These are phyloP conservation scores for Oxyscelio sp. DNA, from an alignment of 2,888 invertebrate genomes.

Conservation along the genomic window DNA sequence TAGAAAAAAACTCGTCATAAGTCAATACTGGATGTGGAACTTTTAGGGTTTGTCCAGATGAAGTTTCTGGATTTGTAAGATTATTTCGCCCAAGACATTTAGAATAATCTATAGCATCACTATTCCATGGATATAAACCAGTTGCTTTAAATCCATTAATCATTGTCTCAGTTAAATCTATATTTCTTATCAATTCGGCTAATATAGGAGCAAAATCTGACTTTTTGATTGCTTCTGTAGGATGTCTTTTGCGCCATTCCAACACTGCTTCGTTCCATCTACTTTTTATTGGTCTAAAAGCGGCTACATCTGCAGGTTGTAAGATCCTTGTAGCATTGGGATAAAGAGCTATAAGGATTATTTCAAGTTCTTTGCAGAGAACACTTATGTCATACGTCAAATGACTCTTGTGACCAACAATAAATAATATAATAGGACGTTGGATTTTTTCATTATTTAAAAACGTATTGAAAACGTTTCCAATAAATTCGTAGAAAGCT, in stretches of 20 bases:
- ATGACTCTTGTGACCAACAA: constrained; percentile 42
- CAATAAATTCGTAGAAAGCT: constrained; percentile 53
- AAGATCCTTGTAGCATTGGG: constrained; percentile 32
- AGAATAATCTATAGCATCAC: constrained; percentile 23
- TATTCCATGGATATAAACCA: constrained; percentile 32
- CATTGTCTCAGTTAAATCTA: constrained; percentile 1
- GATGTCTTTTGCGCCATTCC: constrained; percentile 19
- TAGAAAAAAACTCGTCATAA: constrained; percentile 21
- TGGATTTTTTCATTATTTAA: constrained; percentile 18
- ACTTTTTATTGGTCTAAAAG: constrained; percentile 28
- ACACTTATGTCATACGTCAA: constrained; percentile 18
- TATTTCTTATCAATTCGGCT: neutral
- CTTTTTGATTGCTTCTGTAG: constrained; percentile 13
- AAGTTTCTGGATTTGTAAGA: constrained; percentile 4
- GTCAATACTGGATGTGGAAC: constrained; percentile 6
- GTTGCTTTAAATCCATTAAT: constrained; percentile 21
- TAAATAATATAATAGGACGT: constrained; percentile 30
- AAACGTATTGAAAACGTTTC: constrained; percentile 40
- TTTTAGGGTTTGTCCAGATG: neutral
- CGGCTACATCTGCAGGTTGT: constrained; percentile 26
- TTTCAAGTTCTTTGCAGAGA: constrained; percentile 17
- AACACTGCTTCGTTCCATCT: constrained; percentile 6
- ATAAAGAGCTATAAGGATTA: constrained; percentile 25
- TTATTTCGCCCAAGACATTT: constrained; percentile 22
- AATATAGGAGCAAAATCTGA: constrained; percentile 27